Percentiles rank a stretch among this genome's conserved stretches.
These are phyloP conservation scores for Diadumene lineata DNA, from an alignment of 92 coral and sea anemone genomes.

Conservation along the genomic window DNA sequence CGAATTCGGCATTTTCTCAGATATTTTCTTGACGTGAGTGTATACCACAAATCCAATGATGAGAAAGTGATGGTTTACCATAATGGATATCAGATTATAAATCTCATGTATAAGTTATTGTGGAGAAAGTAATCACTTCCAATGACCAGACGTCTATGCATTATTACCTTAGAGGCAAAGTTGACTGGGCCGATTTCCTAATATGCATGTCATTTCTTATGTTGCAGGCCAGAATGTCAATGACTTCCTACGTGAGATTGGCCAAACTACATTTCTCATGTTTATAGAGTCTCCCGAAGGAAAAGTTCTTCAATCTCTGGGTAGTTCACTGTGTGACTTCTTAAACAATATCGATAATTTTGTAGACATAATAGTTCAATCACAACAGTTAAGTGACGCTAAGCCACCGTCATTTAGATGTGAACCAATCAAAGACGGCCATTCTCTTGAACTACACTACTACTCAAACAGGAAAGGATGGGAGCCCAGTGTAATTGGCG, in stretches of 20 bases:
- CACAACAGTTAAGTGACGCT: constrained; percentile 49
- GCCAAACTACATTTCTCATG: constrained; percentile 56
- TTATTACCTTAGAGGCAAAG: not conserved
- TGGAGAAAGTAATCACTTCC: too few species aligned
- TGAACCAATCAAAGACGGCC: constrained; percentile 44
- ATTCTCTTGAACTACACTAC: constrained; percentile 64
- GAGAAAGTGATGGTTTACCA: too few species aligned
- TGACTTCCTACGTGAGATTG: constrained; percentile 55
- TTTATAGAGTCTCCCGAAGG: constrained; percentile 58
- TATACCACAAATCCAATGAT: too few species aligned
- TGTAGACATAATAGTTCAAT: constrained; percentile 57
- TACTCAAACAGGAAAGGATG: constrained; percentile 71
- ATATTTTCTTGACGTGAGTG: too few species aligned
- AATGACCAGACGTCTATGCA: too few species aligned
- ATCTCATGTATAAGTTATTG: too few species aligned
- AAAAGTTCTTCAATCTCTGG: constrained; percentile 63
- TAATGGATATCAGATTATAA: too few species aligned
- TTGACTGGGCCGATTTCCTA: not conserved
- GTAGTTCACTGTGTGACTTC: constrained; percentile 74
- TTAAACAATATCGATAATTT: constrained; percentile 81
- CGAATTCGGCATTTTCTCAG: too few species aligned
- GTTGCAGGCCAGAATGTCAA: constrained; percentile 20
- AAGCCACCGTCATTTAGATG: constrained; percentile 74
- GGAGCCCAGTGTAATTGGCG: constrained; percentile 69
- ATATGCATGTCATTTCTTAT: not conserved